Conservation (phyloP, 2,113 vertebrate genomes). For the Cnemophilus loriae region DNA sequence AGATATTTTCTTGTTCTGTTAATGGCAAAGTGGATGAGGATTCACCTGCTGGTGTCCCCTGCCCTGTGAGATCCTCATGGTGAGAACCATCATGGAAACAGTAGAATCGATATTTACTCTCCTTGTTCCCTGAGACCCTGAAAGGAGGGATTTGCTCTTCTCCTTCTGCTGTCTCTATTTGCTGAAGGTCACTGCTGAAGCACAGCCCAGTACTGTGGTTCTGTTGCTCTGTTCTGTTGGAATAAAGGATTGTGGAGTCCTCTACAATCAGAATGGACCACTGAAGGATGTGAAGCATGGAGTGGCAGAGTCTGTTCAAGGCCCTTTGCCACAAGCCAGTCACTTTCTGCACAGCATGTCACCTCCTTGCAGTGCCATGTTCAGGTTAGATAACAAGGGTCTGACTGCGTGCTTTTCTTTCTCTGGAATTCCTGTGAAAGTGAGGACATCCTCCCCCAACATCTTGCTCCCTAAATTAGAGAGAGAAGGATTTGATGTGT, state of each 20-base stretch:
- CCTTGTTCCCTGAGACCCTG: neutral
- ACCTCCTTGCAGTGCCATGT: neutral
- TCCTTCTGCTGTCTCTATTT: neutral
- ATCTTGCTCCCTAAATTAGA: neutral
- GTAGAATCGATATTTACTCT: neutral
- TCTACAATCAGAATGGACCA: neutral
- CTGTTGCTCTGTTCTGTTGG: neutral
- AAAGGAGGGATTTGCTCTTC: neutral
- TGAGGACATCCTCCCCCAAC: neutral
- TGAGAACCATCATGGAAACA: rapidly evolving
- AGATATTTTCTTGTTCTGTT: neutral
- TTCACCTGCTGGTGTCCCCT: neutral
- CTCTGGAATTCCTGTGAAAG: neutral
- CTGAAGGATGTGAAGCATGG: neutral
- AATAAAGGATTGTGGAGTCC: neutral
- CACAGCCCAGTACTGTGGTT: neutral
- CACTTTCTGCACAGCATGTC: neutral
- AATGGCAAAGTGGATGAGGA: neutral
- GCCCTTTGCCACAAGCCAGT: neutral
- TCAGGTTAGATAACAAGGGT: neutral
- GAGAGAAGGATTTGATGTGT: neutral
- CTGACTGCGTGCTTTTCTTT: neutral
- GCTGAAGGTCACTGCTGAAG: neutral
- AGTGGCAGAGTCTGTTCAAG: neutral
- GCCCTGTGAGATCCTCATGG: neutral